Percentiles rank a stretch among this genome's conserved stretches.
These are phyloP conservation scores for Phalanger gymnotis DNA, from an alignment of 2,797 vertebrate genomes.

Conservation along the genomic window DNA sequence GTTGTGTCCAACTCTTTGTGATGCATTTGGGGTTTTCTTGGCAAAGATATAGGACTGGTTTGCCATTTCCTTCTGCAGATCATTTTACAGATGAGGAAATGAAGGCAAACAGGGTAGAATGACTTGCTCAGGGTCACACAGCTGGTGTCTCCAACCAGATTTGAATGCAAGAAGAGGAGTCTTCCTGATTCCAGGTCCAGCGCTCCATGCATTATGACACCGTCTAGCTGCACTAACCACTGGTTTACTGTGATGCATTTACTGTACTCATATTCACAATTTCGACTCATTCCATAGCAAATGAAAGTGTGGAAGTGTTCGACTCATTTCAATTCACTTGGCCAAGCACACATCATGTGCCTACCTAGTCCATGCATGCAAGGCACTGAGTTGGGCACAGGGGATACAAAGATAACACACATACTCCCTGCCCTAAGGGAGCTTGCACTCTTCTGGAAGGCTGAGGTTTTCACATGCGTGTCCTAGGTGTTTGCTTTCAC, in stretches of 20 bases:
- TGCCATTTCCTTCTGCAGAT: background rate
- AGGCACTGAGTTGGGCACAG: background rate
- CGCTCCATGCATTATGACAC: background rate
- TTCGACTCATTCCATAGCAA: background rate
- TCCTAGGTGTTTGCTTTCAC: background rate
- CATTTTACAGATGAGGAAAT: background rate
- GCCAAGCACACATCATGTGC: background rate
- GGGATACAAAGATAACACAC: fast-evolving
- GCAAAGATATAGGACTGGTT: background rate
- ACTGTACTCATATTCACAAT: background rate
- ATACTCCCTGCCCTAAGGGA: fast-evolving
- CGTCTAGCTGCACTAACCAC: background rate
- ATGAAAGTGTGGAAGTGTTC: background rate
- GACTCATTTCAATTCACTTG: background rate
- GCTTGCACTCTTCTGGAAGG: background rate
- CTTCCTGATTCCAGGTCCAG: background rate
- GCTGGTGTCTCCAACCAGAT: background rate
- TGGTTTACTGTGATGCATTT: background rate
- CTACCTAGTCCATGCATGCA: background rate
- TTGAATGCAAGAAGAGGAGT: background rate
- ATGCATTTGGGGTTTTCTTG: background rate
- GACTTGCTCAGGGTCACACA: background rate
- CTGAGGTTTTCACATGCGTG: background rate
- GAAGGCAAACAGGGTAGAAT: background rate
- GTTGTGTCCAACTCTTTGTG: background rate